These are phyloP conservation scores for Leptatherina wallacei DNA, from an alignment of 2,797 vertebrate genomes.

Conservation along the genomic window DNA sequence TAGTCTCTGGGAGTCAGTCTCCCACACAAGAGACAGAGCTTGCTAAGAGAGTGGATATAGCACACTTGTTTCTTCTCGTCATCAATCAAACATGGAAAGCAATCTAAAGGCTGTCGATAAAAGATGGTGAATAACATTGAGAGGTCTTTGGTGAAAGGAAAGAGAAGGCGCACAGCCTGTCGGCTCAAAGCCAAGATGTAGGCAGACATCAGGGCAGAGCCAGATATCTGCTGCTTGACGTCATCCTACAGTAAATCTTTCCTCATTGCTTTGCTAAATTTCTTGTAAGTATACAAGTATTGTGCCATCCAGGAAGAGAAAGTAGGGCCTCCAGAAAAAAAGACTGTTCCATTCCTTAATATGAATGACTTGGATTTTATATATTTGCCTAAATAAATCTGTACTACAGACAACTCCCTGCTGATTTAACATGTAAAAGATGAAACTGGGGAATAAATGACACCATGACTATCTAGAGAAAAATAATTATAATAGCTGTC, in stretches of 20 bases:
- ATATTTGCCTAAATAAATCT: conserved; percentile 24
- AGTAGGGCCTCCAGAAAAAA: conserved; percentile 19
- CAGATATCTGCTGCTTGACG: conserved; percentile 24
- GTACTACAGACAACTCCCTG: neutral
- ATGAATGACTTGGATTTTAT: conserved; percentile 2
- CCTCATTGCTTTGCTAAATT: conserved; percentile 27
- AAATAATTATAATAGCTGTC: too few species aligned
- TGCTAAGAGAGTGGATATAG: conserved; percentile 49
- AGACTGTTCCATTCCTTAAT: neutral
- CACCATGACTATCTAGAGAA: too few species aligned
- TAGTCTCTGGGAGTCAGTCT: conserved; percentile 32
- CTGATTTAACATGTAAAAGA: too few species aligned
- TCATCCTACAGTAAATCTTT: conserved; percentile 31
- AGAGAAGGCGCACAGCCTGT: conserved; percentile 16
- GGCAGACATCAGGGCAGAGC: conserved; percentile 36
- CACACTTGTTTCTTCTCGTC: conserved; percentile 66
- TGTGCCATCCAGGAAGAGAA: conserved; percentile 22
- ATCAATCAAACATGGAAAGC: conserved; percentile 80
- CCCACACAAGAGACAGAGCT: conserved; percentile 51
- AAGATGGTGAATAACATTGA: conserved; percentile 66
- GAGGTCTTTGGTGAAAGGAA: conserved; percentile 58
- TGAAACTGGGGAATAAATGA: too few species aligned
- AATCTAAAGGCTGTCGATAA: conserved; percentile 78
- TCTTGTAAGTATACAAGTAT: conserved; percentile 19
- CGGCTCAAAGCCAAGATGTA: conserved; percentile 43